phyloP scores from a whole-genome alignment of 2,113 vertebrate species.

The Sitta europaea region DNA sequence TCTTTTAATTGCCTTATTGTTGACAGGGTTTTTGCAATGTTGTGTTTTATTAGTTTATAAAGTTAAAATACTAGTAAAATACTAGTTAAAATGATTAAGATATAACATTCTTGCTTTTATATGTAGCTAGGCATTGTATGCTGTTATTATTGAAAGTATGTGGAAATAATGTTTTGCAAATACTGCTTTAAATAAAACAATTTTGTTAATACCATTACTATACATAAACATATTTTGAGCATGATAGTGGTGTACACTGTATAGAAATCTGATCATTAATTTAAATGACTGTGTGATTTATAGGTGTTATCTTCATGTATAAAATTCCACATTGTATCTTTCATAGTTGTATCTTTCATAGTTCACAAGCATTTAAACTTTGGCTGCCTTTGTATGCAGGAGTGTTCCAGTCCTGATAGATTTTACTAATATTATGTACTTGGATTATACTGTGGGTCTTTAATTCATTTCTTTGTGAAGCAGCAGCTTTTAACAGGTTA shows the following conservation, averaged over 20 bases:
- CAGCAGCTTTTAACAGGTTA: not conserved
- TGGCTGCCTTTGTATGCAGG: not conserved
- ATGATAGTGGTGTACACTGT: not conserved
- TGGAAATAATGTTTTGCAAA: not conserved
- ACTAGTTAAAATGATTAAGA: constrained; percentile 8
- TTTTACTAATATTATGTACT: not conserved
- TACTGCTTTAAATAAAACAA: not conserved
- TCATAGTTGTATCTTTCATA: not conserved
- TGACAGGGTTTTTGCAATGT: not conserved
- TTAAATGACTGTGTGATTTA: not conserved
- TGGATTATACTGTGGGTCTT: fast-evolving
- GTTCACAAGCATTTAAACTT: not conserved
- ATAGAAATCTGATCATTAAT: not conserved
- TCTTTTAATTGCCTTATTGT: constrained; percentile 64
- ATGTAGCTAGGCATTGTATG: not conserved
- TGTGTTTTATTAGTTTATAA: constrained; percentile 34
- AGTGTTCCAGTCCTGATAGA: not conserved
- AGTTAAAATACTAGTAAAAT: constrained; percentile 1
- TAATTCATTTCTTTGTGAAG: not conserved
- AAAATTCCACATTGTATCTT: not conserved
- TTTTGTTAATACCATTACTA: not conserved
- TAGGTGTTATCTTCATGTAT: not conserved
- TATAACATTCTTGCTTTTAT: not conserved
- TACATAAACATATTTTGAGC: not conserved
- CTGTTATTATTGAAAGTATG: not conserved